Percentiles rank a stretch among this genome's conserved stretches.
These are phyloP conservation scores for Psococerastis gibbosa DNA, from an alignment of 2,888 invertebrate species.

Conservation along the genomic window DNA sequence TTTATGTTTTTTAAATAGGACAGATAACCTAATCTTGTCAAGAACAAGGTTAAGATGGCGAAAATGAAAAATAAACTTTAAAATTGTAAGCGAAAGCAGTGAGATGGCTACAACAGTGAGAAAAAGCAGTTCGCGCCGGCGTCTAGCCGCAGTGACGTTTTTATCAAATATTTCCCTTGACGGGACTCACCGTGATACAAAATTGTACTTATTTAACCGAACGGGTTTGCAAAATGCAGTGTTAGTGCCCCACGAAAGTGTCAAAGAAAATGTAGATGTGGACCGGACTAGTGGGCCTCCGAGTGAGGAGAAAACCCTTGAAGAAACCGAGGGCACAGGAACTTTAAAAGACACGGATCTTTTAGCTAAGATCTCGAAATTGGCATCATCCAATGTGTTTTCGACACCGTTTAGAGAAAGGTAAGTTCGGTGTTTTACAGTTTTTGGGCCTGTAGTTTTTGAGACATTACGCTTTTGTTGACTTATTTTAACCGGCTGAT, in stretches of 20 bases:
- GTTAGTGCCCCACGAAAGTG: not conserved
- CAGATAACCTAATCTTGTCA: no score
- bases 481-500: no score
- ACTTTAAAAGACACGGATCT: conserved; percentile 2
- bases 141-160: conserved; percentile 84
- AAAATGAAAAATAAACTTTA: no score
- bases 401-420: conserved; percentile 37
- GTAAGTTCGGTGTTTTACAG: conserved; percentile 25
- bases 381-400: not conserved
- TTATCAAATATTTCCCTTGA: conserved; percentile 88
- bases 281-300: not conserved
- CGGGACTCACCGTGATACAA: conserved; percentile 63
- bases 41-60: no score
- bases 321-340: no score
- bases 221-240: not conserved
- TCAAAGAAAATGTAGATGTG: not conserved
- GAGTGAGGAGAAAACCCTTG: conserved; percentile 1
- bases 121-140: conserved; percentile 51
- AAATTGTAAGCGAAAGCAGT: no score
- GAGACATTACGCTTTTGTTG: no score
- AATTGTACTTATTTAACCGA: conserved; percentile 24
- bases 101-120: conserved; percentile 36
- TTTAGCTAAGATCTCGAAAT: not conserved
- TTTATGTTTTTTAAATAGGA: no score
- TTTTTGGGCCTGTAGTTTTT: no score